Evolutionary conservation across 1,140 invertebrate species (phyloP).

Genomic region (Papilio dardanus): DNA sequence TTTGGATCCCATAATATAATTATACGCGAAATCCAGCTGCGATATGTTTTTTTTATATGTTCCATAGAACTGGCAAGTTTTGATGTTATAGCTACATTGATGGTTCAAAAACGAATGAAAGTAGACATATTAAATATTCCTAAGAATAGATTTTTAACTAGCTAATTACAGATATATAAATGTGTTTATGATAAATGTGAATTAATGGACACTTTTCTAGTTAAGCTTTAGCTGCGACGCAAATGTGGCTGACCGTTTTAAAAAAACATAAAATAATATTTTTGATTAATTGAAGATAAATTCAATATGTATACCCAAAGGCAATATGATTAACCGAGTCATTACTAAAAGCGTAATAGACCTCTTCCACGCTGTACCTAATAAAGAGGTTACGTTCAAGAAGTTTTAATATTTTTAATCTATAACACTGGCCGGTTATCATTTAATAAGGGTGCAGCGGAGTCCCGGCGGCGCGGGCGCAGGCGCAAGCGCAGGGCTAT

Average conservation of each 20-base stretch:
- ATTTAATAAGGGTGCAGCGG: conserved; percentile 57
- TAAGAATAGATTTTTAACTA: no score
- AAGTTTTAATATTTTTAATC: conserved; percentile 19
- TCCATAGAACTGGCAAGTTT: neutral
- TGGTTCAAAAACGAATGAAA: neutral
- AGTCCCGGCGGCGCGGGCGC: conserved; percentile 30
- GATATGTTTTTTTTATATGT: neutral
- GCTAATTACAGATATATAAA: no score
- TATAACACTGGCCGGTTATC: conserved; percentile 46
- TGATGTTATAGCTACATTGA: neutral
- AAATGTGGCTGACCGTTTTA: no score
- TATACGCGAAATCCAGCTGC: conserved; percentile 40
- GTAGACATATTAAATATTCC: no score
- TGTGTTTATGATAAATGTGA: no score
- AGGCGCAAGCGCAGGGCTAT: conserved; percentile 42
- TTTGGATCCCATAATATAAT: conserved; percentile 69
- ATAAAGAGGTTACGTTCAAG: conserved; percentile 7
- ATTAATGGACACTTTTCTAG: no score
- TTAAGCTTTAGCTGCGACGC: no score
- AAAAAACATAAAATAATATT: no score
- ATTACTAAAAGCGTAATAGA: neutral
- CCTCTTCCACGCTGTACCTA: neutral
- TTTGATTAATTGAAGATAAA: no score
- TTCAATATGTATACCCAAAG: no score
- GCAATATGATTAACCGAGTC: no score